Percentiles rank a stretch among this genome's conserved stretches.
Conservation (phyloP, 2,797 vertebrate genomes). For the Enteromius mattozi region DNA sequence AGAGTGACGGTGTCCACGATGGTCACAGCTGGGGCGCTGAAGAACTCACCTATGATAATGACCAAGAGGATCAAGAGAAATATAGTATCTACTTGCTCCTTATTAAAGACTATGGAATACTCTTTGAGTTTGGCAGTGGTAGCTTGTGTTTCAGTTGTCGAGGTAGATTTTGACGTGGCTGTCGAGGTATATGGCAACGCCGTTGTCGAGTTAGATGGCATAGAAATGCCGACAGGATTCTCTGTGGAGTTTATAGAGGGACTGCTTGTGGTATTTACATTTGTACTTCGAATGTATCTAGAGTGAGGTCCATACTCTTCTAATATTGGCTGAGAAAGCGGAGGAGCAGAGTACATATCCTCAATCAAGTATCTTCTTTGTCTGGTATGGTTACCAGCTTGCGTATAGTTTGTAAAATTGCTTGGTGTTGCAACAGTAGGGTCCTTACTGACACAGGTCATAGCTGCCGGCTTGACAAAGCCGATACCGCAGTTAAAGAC, state of each 20-base stretch:
- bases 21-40: slow-evolving; percentile 94
- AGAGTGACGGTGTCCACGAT: slow-evolving; percentile 96
- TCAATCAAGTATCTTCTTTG: slow-evolving; percentile 37
- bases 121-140: slow-evolving; percentile 61
- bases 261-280: slow-evolving; percentile 29
- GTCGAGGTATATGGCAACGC: neutral
- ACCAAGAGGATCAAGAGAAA: slow-evolving; percentile 94
- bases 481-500: slow-evolving; percentile 94
- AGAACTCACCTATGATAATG: slow-evolving; percentile 96
- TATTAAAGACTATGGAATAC: slow-evolving; percentile 76
- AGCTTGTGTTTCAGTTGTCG: slow-evolving; percentile 2
- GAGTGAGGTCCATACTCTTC: neutral
- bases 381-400: slow-evolving; percentile 52
- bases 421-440: fast-evolving
- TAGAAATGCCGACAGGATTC: neutral
- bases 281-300: slow-evolving; percentile 50
- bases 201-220: neutral
- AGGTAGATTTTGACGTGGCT: neutral
- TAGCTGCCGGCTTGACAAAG: slow-evolving; percentile 91
- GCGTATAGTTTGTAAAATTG: slow-evolving; percentile 38
- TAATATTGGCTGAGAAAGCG: slow-evolving; percentile 12
- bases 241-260: neutral
- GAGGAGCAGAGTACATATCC: neutral
- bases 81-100: slow-evolving; percentile 89
- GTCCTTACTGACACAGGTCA: slow-evolving; percentile 82